Conservation (phyloP, 2,888 invertebrate genomes). For the Drosophila merina region DNA sequence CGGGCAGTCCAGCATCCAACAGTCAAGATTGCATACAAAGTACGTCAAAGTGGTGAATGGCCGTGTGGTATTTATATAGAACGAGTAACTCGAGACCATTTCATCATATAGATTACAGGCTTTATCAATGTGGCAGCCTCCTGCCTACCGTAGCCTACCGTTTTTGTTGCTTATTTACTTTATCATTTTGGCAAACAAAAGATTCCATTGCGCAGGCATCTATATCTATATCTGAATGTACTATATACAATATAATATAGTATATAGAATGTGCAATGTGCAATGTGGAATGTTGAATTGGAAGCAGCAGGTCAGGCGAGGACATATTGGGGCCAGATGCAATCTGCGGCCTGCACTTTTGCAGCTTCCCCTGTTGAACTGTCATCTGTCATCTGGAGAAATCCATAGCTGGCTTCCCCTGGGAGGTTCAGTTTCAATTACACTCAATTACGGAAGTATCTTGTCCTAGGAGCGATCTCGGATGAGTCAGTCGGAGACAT, state of each 20-base stretch:
- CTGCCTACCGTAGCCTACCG: slow-evolving; percentile 14
- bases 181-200: slow-evolving; percentile 49
- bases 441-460: slow-evolving; percentile 62
- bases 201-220: slow-evolving; percentile 48
- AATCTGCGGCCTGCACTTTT: slow-evolving; percentile 61
- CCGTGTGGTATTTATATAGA: slow-evolving; percentile 6
- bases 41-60: slow-evolving; percentile 7
- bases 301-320: slow-evolving; percentile 36
- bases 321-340: slow-evolving; percentile 58
- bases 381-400: slow-evolving; percentile 46
- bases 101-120: slow-evolving; percentile 56
- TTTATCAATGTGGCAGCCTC: slow-evolving; percentile 60
- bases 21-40: slow-evolving; percentile 20
- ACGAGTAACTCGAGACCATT: slow-evolving; percentile 50
- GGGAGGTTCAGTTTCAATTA: slow-evolving; percentile 56
- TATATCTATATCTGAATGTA: slow-evolving; percentile 4
- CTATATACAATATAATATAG: background rate
- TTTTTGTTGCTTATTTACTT: slow-evolving; percentile 43
- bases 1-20: background rate
- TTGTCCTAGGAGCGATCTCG: slow-evolving; percentile 36
- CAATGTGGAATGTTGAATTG: too few relatives aligned
- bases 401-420: slow-evolving; percentile 17
- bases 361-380: slow-evolving; percentile 60
- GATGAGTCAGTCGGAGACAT: slow-evolving; percentile 17
- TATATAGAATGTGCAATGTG: too few relatives aligned